Base-by-base conservation (phyloP, 2,888 invertebrate species). In the Scaptomyza tumidula region DNA sequence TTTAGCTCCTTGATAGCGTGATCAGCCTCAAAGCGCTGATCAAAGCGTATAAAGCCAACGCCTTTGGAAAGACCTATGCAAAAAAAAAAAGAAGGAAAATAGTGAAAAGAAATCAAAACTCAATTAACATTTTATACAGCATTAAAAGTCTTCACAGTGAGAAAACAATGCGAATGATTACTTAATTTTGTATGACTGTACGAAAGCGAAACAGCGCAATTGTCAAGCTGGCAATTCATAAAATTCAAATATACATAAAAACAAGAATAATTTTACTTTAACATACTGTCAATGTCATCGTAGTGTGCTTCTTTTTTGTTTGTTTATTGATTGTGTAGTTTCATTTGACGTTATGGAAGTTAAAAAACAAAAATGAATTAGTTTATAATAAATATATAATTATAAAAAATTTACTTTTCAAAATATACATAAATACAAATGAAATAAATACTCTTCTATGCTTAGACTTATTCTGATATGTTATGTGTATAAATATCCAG, bases 21-120 rank as follows among this genome's bases (percentile, higher is more conserved):
- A 92, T 98, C 98, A 43, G 98, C 98, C 92, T 98, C 98, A 83
- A 95, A 94, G 75, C 97, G 95, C 93, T 97, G 97, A 93, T 98
- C 98, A 93, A 98, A 98, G 78, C 98, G 95, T 90, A 98, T 98
- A 93, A 98, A 98, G 65, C 98, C 98, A 78, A 98, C 98, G 80
- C 98, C 98, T 93, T 98, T 98, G 73, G 97, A 98, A 90, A 97
- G 93, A 88, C 98, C 98, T 95, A 35, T 13, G 10, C 16, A 14
- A 19, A 60, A 6, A 56, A 6, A 56, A 1, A 45, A 10, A 27
- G 35, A 3, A 2, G n/a, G n/a, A n/a, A 33, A 33, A 10, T 1
- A 37, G 31, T 19, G 27, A 6, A 46, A 31, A 24, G 9, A 19
- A 19, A 19, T 1, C 33, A 33, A 19, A 43, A 27, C n/a, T 29